Evolutionary conservation across 2,113 vertebrate genomes (phyloP).

Genomic region (Puntigrus tetrazona): DNA sequence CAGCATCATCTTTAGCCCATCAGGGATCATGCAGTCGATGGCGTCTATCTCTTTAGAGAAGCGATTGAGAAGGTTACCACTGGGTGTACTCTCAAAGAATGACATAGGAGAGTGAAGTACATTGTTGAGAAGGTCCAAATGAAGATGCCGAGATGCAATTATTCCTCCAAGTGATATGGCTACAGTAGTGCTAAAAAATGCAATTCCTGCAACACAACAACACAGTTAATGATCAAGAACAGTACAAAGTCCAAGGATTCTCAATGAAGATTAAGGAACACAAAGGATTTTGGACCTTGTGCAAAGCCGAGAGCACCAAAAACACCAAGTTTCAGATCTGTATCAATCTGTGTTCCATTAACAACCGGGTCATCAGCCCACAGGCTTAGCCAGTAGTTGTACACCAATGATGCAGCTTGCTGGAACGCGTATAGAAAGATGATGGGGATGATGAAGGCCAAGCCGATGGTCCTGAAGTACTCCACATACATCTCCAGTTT

Average conservation of each 20-base stretch:
- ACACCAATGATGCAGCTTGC: constrained; percentile 76
- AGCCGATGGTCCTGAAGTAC: constrained; percentile 72
- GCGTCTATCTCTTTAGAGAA: constrained; percentile 82
- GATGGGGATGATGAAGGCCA: constrained; percentile 56
- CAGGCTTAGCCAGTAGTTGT: constrained; percentile 81
- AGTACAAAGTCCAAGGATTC: neutral
- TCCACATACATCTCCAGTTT: constrained; percentile 64
- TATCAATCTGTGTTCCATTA: constrained; percentile 70
- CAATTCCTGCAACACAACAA: constrained; percentile 64
- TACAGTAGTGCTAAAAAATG: constrained; percentile 74
- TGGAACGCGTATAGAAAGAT: constrained; percentile 74
- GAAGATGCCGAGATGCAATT: constrained; percentile 73
- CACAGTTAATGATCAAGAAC: neutral
- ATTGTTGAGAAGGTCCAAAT: constrained; percentile 73
- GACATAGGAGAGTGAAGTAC: constrained; percentile 70
- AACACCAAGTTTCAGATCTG: constrained; percentile 69
- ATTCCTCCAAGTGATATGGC: constrained; percentile 74
- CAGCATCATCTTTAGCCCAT: constrained; percentile 78
- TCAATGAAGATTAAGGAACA: neutral
- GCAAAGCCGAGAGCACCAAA: constrained; percentile 76
- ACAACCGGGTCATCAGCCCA: constrained; percentile 75
- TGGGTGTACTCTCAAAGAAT: constrained; percentile 81
- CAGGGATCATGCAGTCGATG: constrained; percentile 80
- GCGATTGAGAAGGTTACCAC: constrained; percentile 77
- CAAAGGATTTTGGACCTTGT: constrained; percentile 71